Evolutionary conservation across 2,888 invertebrate species (phyloP).

Genomic region (Drosophila siamana): DNA sequence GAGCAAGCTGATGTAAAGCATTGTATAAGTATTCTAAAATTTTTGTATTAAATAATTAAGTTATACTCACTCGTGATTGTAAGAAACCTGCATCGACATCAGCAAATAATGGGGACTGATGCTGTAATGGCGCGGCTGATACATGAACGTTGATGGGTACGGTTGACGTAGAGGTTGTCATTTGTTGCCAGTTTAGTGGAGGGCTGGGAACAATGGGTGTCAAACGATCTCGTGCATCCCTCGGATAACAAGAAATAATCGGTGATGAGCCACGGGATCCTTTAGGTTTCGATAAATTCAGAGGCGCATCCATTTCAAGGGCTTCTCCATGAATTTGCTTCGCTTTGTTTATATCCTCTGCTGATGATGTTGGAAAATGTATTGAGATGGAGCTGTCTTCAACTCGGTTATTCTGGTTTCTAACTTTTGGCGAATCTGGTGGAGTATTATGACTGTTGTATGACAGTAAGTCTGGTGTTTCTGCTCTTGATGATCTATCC

Average conservation of each 20-base stretch:
- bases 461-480: slow-evolving; percentile 37
- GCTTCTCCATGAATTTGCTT: slow-evolving; percentile 90
- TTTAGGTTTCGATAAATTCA: slow-evolving; percentile 95
- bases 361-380: slow-evolving; percentile 43
- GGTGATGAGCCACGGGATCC: slow-evolving; percentile 87
- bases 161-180: slow-evolving; percentile 47
- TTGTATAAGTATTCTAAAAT: too few relatives aligned
- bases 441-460: slow-evolving; percentile 65
- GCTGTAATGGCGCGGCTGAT: slow-evolving; percentile 78
- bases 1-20: too few relatives aligned
- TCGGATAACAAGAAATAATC: slow-evolving; percentile 50
- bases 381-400: slow-evolving; percentile 32
- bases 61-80: slow-evolving; percentile 58
- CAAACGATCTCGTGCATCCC: slow-evolving; percentile 47
- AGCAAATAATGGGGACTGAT: slow-evolving; percentile 86
- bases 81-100: slow-evolving; percentile 87
- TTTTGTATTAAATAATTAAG: too few relatives aligned
- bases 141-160: slow-evolving; percentile 37
- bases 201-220: slow-evolving; percentile 56
- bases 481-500: slow-evolving; percentile 18
- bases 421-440: slow-evolving; percentile 60
- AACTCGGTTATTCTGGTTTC: slow-evolving; percentile 5
- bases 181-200: slow-evolving; percentile 63
- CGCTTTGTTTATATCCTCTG: slow-evolving; percentile 26
- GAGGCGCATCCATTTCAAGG: slow-evolving; percentile 92